Conservation (phyloP, 2,888 invertebrate species). For the Pristionchus fissidentatus region DNA sequence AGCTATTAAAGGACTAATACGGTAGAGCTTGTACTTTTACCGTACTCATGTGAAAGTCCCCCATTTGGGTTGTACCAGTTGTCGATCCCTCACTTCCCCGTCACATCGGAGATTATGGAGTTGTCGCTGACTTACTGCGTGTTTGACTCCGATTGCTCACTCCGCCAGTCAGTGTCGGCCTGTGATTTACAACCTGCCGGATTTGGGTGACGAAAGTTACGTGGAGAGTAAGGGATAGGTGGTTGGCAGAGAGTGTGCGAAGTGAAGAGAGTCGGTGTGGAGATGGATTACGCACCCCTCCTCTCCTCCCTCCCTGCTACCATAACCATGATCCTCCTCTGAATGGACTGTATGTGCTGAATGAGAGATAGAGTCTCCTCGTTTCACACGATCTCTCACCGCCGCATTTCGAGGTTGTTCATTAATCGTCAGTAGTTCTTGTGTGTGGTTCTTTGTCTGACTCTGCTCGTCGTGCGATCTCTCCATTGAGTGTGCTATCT, state of each 20-base stretch:
- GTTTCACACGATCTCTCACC: conserved; percentile 19
- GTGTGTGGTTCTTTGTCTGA: conserved; percentile 5
- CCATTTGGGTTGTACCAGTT: background rate
- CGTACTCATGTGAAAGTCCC: background rate
- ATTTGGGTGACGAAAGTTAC: conserved; percentile 41
- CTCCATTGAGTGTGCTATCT: background rate
- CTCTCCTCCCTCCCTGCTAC: too few relatives aligned
- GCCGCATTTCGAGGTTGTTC: conserved; percentile 28
- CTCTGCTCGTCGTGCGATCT: background rate
- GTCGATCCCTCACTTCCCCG: too few relatives aligned
- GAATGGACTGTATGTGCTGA: conserved; percentile 2
- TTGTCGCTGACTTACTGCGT: conserved; percentile 9
- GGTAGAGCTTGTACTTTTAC: conserved; percentile 10
- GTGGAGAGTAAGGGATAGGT: background rate
- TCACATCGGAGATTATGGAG: too few relatives aligned
- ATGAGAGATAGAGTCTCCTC: too few relatives aligned
- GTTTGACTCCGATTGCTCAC: background rate
- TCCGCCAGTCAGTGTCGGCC: conserved; percentile 9
- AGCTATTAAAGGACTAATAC: conserved; percentile 2
- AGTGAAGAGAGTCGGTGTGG: background rate
- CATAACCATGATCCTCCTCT: conserved; percentile 32
- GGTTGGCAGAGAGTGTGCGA: background rate
- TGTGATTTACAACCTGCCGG: conserved; percentile 43
- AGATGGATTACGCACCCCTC: conserved; percentile 16
- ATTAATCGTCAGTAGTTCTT: conserved; percentile 31